Evolutionary conservation across 2,797 vertebrate genomes (phyloP).

Genomic region (Poecilia wingei): DNA sequence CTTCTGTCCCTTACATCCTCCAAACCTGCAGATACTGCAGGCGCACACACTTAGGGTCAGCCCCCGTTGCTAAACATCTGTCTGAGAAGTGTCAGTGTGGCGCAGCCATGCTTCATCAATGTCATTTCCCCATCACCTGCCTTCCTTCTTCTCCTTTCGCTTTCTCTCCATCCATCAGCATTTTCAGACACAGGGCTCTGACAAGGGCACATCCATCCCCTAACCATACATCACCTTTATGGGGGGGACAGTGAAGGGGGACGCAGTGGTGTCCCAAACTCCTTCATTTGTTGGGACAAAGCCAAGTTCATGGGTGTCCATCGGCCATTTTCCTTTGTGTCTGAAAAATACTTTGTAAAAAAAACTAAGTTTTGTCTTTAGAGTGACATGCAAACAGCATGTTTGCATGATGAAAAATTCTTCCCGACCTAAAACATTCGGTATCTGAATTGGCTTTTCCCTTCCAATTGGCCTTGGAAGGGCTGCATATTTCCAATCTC

Average conservation of each 20-base stretch:
- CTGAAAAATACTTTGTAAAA: conserved; percentile 32
- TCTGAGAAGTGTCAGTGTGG: conserved; percentile 63
- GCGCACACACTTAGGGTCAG: conserved; percentile 34
- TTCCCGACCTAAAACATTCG: too few species aligned
- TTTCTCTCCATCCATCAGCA: conserved; percentile 78
- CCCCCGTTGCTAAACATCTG: conserved; percentile 78
- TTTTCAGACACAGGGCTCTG: conserved; percentile 76
- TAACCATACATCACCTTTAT: conserved; percentile 79
- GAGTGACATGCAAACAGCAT: neutral
- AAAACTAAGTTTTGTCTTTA: neutral
- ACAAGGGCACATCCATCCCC: conserved; percentile 82
- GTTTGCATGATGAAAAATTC: neutral
- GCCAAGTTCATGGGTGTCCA: conserved; percentile 65
- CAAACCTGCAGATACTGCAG: conserved; percentile 30
- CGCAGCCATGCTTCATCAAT: conserved; percentile 74
- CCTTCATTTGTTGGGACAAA: conserved; percentile 70
- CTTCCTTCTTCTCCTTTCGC: conserved; percentile 67
- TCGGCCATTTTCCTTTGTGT: conserved; percentile 55
- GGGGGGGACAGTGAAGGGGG: conserved; percentile 15
- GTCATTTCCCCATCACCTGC: conserved; percentile 83
- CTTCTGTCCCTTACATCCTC: conserved; percentile 34
- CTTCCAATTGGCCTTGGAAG: too few species aligned
- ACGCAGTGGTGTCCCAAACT: conserved; percentile 67
- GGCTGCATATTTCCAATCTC: too few species aligned
- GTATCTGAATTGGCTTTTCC: too few species aligned